A percentile compares a stretch with the other conserved stretches of the same genome.
Evolutionary conservation across 2,797 vertebrate species (phyloP).

Genomic region (Dermochelys coriacea): DNA sequence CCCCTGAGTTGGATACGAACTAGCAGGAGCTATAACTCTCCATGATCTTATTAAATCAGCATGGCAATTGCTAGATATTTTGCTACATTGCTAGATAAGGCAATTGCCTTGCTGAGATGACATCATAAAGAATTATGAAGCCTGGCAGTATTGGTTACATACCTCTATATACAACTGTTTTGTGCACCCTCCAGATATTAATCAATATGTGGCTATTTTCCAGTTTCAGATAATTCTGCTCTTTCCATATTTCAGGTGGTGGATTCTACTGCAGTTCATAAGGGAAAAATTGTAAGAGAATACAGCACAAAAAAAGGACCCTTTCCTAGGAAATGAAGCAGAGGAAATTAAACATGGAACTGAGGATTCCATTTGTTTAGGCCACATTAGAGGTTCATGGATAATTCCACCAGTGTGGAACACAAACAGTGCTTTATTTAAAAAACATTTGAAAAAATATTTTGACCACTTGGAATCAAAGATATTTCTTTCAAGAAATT

Average conservation of each 20-base stretch:
- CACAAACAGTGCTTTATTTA: neutral
- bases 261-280: neutral
- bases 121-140: constrained; percentile 32
- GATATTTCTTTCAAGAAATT: constrained; percentile 3
- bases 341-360: neutral
- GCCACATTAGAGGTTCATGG: neutral
- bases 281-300: neutral
- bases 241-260: constrained; percentile 20
- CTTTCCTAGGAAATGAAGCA: neutral
- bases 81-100: neutral
- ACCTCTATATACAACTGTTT: neutral
- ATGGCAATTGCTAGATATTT: neutral
- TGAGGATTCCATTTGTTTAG: neutral
- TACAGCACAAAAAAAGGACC: neutral
- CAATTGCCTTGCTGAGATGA: constrained; percentile 45
- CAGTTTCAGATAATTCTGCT: constrained; percentile 12
- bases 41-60: constrained; percentile 43
- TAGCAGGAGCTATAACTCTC: constrained; percentile 34
- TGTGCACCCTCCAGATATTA: constrained; percentile 30
- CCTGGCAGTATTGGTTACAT: neutral
- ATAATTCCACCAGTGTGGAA: constrained; percentile 7
- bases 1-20: neutral
- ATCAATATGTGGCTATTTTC: constrained; percentile 51
- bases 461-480: neutral
- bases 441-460: neutral